phyloP scores from a whole-genome alignment of 2,113 vertebrate genomes.

The Tetrax tetrax region DNA sequence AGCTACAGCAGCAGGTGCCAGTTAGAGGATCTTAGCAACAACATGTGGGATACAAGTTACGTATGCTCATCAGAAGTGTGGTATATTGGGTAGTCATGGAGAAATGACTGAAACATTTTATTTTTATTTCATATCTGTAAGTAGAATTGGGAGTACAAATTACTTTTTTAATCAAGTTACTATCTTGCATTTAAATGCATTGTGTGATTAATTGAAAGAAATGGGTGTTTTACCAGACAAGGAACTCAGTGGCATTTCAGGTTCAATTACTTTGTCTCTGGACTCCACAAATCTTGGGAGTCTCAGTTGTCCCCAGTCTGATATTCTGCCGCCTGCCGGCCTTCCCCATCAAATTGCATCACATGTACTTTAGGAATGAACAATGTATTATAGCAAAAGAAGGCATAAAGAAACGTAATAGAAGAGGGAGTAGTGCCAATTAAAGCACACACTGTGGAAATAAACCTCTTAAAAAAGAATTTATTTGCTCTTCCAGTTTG shows the following conservation, averaged over 20 bases:
- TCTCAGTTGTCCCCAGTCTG: not conserved
- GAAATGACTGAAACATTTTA: not conserved
- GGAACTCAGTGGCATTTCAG: not conserved
- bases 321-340: fast-evolving
- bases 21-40: not conserved
- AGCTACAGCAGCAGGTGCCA: not conserved
- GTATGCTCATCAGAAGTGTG: not conserved
- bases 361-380: not conserved
- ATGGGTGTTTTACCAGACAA: not conserved
- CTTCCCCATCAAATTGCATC: not conserved
- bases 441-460: not conserved
- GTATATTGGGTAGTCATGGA: not conserved
- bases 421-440: not conserved
- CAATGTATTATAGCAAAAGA: not conserved
- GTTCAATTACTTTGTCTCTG: not conserved
- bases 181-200: not conserved
- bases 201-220: not conserved
- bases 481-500: not conserved
- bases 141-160: not conserved
- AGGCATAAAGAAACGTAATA: not conserved
- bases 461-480: not conserved
- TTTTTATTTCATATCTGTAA: not conserved
- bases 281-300: not conserved
- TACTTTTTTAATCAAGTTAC: not conserved
- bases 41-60: not conserved